These are phyloP conservation scores for Hymenopus coronatus DNA, from an alignment of 2,888 invertebrate genomes.

Conservation along the genomic window DNA sequence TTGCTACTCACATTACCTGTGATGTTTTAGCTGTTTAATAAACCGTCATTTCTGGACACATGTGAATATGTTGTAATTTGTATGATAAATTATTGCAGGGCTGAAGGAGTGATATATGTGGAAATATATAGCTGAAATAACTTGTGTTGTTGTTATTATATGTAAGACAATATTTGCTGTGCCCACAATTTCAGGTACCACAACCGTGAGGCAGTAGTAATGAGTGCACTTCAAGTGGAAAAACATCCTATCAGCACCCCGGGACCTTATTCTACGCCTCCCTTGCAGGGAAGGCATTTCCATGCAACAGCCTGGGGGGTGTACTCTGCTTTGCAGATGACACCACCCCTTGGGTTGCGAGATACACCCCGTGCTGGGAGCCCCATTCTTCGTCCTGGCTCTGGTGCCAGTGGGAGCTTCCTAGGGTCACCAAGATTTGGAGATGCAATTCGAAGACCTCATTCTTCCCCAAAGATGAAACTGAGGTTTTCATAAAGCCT, in stretches of 20 bases:
- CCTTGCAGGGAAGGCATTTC: constrained; percentile 55
- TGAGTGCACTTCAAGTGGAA: constrained; percentile 90
- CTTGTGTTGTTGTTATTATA: background rate
- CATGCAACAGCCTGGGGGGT: constrained; percentile 36
- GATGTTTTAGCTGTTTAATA: too few species aligned
- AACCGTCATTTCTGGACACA: too few species aligned
- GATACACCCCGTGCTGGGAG: constrained; percentile 45
- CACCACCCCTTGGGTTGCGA: constrained; percentile 60
- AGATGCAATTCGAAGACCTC: constrained; percentile 57
- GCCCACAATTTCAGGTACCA: constrained; percentile 68
- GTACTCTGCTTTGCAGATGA: constrained; percentile 61
- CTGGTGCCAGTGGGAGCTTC: constrained; percentile 33
- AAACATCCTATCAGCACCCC: constrained; percentile 86
- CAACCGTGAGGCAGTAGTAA: constrained; percentile 87
- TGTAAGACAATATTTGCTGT: background rate
- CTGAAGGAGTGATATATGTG: background rate
- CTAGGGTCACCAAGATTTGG: constrained; percentile 50
- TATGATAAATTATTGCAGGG: background rate
- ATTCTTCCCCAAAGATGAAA: constrained; percentile 89
- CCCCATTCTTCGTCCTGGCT: constrained; percentile 32
- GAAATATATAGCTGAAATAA: background rate
- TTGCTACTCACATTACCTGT: too few species aligned
- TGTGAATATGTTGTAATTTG: background rate
- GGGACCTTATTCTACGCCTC: constrained; percentile 74
- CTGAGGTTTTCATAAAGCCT: constrained; percentile 63